Evolutionary conservation across 2,888 invertebrate genomes (phyloP), one percentile per base, ranked within the genome.

Genomic region (Drosophila limbata): DNA sequence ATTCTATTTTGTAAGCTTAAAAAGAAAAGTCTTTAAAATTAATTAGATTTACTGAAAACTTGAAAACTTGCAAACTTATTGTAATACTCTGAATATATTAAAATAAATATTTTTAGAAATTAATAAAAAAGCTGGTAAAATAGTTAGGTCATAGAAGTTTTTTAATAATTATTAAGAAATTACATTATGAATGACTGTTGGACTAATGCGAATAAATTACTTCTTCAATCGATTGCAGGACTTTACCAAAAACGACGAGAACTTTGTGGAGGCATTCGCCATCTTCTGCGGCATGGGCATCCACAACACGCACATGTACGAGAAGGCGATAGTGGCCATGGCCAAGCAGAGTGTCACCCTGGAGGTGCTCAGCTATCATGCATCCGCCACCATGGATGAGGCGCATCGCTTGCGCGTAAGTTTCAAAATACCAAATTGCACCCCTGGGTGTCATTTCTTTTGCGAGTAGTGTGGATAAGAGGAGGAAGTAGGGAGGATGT

Each of bases 271-370:
- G 93, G 98, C 98, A 3, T 98, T 98, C 93, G 98, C 98, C 73
- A 98, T 98, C 88, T 98, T 98, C 93, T 98, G 98, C 93, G 98
- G 98, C 37, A 97, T 98, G 96, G 98, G 98, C 60, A 98, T 98
- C 72, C 97, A 98, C 93, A 98, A 98, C 92, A 98, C 98, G 59
- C 97, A 98, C 92, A 98, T 98, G 98, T 98, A 98, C 91, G 98
- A 98, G 93, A 97, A 96, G 93, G 98, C 98, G 42, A 96, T 97
- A 92, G 97, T 97, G 69, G 97, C 98, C 17, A 98, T 98, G 96
- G 98, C 98, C 65, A 98, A 98, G 92, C 98, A 98, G 93, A 97
- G 96, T 91, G 98, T 98, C 73, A 98, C 98, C 5, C 93, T 98
- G 86, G 98, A 98, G 94, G 95, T 95, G 78, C 94, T 98, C 87